Conservation (phyloP, 2,888 invertebrate genomes). For the Cephus spinipes region DNA sequence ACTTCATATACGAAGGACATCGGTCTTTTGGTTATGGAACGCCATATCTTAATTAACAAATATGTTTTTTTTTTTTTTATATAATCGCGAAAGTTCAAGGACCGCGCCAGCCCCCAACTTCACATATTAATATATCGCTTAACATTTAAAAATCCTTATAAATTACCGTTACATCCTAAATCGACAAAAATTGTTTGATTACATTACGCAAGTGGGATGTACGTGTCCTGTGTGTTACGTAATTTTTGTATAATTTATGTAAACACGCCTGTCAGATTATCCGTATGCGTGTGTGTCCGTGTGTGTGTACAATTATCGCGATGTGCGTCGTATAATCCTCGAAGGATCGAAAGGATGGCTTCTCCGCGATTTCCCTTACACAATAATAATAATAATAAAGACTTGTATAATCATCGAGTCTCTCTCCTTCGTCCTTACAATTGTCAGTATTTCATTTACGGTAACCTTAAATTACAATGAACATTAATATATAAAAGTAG, state of each 20-base stretch:
- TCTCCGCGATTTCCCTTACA: background rate
- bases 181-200: slow-evolving; percentile 36
- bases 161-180: background rate
- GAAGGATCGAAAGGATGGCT: background rate
- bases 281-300: background rate
- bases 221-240: slow-evolving; percentile 37
- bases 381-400: background rate
- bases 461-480: slow-evolving; percentile 34
- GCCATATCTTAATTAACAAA: slow-evolving; percentile 40
- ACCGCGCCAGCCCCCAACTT: slow-evolving; percentile 28
- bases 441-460: background rate
- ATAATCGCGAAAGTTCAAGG: slow-evolving; percentile 27
- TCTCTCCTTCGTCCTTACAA: background rate
- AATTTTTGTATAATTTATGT: background rate
- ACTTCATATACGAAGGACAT: slow-evolving; percentile 28
- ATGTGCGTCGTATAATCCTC: background rate
- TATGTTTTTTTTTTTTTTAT: slow-evolving; percentile 18
- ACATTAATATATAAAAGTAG: slow-evolving; percentile 37
- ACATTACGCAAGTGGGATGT: slow-evolving; percentile 42
- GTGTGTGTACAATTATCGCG: background rate
- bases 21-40: slow-evolving; percentile 36
- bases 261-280: background rate
- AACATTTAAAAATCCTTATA: slow-evolving; percentile 14
- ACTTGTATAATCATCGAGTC: background rate
- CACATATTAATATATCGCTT: slow-evolving; percentile 17